Percentiles rank a stretch among this genome's conserved stretches.
Evolutionary conservation across 92 coral and sea anemone species (phyloP).

Genomic region (Nematostella vectensis): DNA sequence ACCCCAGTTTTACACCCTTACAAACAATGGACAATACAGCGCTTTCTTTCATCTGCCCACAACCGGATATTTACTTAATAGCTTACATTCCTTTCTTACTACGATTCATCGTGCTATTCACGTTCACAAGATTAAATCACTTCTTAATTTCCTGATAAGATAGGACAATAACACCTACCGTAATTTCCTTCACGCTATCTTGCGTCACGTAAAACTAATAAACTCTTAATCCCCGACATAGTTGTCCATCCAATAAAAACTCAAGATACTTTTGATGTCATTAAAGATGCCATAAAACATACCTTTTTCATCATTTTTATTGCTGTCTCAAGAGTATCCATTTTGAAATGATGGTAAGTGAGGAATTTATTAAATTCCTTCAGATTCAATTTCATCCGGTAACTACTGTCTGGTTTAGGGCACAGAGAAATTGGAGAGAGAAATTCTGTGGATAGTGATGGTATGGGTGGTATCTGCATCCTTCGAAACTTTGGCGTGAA

Average conservation of each 20-base stretch:
- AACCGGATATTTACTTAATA: too few species aligned
- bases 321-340: conserved; percentile 47
- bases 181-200: too few species aligned
- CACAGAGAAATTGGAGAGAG: conserved; percentile 43
- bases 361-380: conserved; percentile 36
- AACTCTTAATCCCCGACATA: too few species aligned
- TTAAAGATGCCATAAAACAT: conserved; percentile 51
- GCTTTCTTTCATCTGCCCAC: too few species aligned
- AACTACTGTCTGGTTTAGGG: conserved; percentile 43
- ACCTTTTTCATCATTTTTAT: conserved; percentile 41
- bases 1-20: too few species aligned
- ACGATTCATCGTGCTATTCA: too few species aligned
- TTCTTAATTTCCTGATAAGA: too few species aligned
- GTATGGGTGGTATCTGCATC: neutral
- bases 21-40: too few species aligned
- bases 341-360: conserved; percentile 51
- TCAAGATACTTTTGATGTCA: conserved; percentile 54
- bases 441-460: conserved; percentile 8
- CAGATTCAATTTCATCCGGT: conserved; percentile 41
- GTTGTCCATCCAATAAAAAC: conserved; percentile 46
- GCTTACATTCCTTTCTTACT: too few species aligned
- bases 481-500: neutral
- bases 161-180: too few species aligned
- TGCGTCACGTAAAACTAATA: too few species aligned
- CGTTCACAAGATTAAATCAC: too few species aligned